These are phyloP conservation scores for Labrus mixtus DNA, from an alignment of 2,113 vertebrate genomes.

Conservation along the genomic window DNA sequence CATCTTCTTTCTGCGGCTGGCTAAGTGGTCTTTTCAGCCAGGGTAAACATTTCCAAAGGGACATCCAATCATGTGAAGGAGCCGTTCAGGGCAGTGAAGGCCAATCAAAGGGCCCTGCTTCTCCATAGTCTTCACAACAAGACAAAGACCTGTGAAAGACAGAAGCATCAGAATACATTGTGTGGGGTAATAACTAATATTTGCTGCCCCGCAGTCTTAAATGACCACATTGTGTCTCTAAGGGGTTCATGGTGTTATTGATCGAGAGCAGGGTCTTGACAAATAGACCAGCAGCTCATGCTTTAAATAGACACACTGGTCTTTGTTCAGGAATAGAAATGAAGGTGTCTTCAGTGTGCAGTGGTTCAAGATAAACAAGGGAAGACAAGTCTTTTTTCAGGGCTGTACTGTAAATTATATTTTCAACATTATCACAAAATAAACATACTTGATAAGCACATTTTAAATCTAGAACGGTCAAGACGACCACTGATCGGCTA, in stretches of 20 bases:
- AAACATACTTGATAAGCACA: no score
- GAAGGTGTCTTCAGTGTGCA: no score
- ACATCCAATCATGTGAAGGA: constrained; percentile 51
- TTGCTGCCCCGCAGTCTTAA: not conserved
- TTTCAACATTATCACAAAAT: no score
- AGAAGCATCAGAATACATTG: not conserved
- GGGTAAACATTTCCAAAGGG: constrained; percentile 48
- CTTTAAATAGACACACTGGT: not conserved
- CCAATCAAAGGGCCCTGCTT: constrained; percentile 25
- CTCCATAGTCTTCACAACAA: not conserved
- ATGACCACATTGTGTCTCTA: not conserved
- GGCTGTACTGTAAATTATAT: no score
- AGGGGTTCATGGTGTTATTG: not conserved
- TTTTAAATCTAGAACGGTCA: no score
- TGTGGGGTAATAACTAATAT: not conserved
- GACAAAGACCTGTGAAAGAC: constrained; percentile 5
- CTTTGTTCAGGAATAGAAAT: no score
- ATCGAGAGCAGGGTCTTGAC: constrained; percentile 13
- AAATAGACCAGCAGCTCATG: constrained; percentile 6
- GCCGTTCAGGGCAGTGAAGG: constrained; percentile 24
- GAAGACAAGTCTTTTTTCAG: no score
- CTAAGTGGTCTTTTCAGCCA: constrained; percentile 54
- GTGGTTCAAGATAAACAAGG: no score
- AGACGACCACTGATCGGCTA: no score
- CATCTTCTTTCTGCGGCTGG: constrained; percentile 34